Evolutionary conservation across 2,888 invertebrate genomes (phyloP), one percentile per base, ranked within the genome.

Genomic region (Dorcus hopei): DNA sequence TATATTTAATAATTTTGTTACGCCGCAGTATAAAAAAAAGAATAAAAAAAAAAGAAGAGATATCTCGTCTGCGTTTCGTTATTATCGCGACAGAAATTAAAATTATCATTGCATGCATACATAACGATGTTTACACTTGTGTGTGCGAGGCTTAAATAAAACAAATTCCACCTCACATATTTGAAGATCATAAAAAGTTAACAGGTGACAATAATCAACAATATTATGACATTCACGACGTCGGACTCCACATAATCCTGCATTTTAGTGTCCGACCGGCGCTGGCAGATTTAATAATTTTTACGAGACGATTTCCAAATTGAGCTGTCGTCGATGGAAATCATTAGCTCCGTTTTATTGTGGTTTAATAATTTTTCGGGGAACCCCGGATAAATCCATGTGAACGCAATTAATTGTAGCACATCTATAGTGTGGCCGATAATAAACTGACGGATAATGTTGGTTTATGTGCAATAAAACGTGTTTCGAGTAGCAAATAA

Each of bases 131-230:
- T 41, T 49, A 41, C 54, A 49, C 48, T 49, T 41, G 38, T 16
- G 41, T 54, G 40, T 49, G 49, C 54, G 54, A 39, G 26, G 41
- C 48, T 33, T 41, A 54, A 54, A 54, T 48, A 54, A 54, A 54
- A 48, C 48, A 54, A 54, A 54, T 39, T 49, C 54, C 48, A 40
- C 53, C 26, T 54, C 54, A 48, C 54, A 54, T 54, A 54, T 54
- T 54, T 54, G 54, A 49, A 54, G 54, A 55, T 55, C 48, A 38
- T 55, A 55, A 56, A 49, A 56, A 38, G 16, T 50, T 43, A 50
- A 45, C 49, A 51, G 47, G 38, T 51, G 51, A 51, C 51, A 43
- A 56, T 51, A 56, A 50, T 45, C 45, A 39, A 43, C 51, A 38
- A 43, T 50, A 50, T 50, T 51, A 56, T 51, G 49, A 50, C 56